A percentile compares a stretch with the other conserved stretches of the same genome.
phyloP scores from a whole-genome alignment of 2,113 vertebrate species.

The Hucho hucho region DNA sequence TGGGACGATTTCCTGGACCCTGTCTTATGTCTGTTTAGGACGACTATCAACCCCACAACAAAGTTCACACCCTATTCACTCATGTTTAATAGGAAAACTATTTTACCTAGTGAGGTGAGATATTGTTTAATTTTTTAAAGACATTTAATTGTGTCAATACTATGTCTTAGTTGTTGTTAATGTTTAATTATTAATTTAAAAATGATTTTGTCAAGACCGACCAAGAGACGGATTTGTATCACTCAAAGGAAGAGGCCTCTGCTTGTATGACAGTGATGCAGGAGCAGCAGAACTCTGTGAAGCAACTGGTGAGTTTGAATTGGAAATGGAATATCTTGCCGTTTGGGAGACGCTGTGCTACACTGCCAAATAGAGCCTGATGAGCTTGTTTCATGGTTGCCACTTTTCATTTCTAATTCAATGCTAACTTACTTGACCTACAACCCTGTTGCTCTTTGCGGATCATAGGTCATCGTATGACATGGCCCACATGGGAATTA shows the following conservation, averaged over 20 bases:
- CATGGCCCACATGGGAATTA: no score
- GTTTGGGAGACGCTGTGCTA: no score
- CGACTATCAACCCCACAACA: slow-evolving; percentile 77
- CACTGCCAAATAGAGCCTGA: no score
- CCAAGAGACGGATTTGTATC: slow-evolving; percentile 56
- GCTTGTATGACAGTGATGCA: slow-evolving; percentile 65
- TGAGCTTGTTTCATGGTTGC: no score
- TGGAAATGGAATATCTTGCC: not conserved
- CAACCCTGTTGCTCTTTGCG: no score
- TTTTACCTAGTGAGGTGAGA: slow-evolving; percentile 66
- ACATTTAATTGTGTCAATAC: not conserved
- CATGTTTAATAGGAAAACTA: slow-evolving; percentile 83
- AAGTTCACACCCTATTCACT: slow-evolving; percentile 85
- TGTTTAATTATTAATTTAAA: slow-evolving; percentile 14
- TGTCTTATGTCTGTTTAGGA: slow-evolving; percentile 81
- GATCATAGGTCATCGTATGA: no score
- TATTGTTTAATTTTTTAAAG: not conserved
- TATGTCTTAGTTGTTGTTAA: no score
- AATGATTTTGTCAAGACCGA: slow-evolving; percentile 60
- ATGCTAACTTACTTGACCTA: not conserved
- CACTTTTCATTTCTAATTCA: no score
- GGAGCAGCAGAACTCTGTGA: slow-evolving; percentile 78
- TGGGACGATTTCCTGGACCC: slow-evolving; percentile 86
- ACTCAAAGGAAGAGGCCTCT: slow-evolving; percentile 54
- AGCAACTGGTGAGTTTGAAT: slow-evolving; percentile 75